Evolutionary conservation across 2,888 invertebrate genomes (phyloP), one percentile per base, ranked within the genome.

Genomic region (Amblyjoppa fuscipennis): DNA sequence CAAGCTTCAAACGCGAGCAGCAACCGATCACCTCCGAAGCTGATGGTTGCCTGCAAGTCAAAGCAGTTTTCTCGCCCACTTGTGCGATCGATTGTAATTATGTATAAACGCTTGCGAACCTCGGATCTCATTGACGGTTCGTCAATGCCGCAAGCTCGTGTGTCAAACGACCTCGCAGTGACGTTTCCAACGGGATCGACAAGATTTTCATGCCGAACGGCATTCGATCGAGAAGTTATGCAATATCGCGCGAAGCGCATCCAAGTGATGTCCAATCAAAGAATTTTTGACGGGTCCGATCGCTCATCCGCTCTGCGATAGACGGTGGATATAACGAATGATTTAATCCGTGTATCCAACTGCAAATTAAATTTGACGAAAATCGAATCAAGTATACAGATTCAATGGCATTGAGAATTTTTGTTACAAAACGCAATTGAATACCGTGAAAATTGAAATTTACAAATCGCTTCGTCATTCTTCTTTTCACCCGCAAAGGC

Each of bases 61-160:
- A 87, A 88, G 82, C 90, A 90, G 91, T 90, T 90, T 89, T 88
- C 88, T 85, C 83, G 83, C 79, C 70, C 20, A 13, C 20, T 28
- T 16, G 45, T 84, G 83, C 90, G 90, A 90, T 91, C 91, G 91
- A 92, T 92, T 90, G 89, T 91, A 91, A 91, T 91, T 92, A 91
- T 91, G 90, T 92, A 91, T 89, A 91, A 91, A 91, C 88, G 90
- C 90, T 88, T 16, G 45, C 61, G 49, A 34, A 41, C 68, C 9
- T 49, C 16, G 13, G 4, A 49, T 49, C 16, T 49, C 45, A 13
- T 49, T 4, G 45, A 49, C 45, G 45, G 45, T 16, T 49, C 45
- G 45, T 16, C 45, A 49, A 16, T 16, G 16, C 16, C 45, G 45
- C 41, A 41, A 41, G 41, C 45, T 16, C 45, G 45, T 4, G 16